Percentiles rank a stretch among this genome's conserved stretches.
These are phyloP conservation scores for Idaea biselata DNA, from an alignment of 2,888 invertebrate species.

Conservation along the genomic window DNA sequence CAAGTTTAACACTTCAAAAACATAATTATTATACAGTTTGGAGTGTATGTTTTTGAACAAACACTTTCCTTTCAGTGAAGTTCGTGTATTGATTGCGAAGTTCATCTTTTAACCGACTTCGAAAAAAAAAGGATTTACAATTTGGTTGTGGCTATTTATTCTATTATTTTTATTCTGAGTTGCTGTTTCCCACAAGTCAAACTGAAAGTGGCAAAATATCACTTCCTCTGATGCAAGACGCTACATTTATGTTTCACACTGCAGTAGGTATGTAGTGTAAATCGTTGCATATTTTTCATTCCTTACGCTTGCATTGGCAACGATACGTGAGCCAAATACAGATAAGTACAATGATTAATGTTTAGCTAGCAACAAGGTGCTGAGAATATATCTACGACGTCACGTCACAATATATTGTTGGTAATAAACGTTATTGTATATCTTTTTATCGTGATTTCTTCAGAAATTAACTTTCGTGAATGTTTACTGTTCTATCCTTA, in stretches of 20 bases:
- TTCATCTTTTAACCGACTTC: too few relatives aligned
- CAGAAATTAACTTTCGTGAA: not conserved
- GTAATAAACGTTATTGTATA: not conserved
- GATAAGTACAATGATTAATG: conserved; percentile 19
- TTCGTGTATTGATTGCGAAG: too few relatives aligned
- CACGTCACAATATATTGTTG: not conserved
- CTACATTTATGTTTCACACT: conserved; percentile 18
- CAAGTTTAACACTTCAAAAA: too few relatives aligned
- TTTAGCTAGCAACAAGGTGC: conserved; percentile 5
- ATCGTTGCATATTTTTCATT: conserved; percentile 23
- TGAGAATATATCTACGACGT: not conserved
- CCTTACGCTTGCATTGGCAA: conserved; percentile 15
- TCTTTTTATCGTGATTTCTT: not conserved
- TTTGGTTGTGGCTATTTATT: too few relatives aligned
- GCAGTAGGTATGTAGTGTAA: conserved; percentile 16
- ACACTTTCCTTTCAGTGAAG: too few relatives aligned
- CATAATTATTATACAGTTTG: too few relatives aligned
- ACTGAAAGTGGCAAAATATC: not conserved
- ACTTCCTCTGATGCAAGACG: not conserved
- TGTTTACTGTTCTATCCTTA: not conserved
- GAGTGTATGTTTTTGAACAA: too few relatives aligned
- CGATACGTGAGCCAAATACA: conserved; percentile 16
- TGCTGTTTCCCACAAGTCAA: not conserved
- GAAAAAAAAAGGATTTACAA: too few relatives aligned
- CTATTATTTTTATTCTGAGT: not conserved